These are phyloP conservation scores for Pavo muticus DNA, from an alignment of 2,113 vertebrate species.

Conservation along the genomic window DNA sequence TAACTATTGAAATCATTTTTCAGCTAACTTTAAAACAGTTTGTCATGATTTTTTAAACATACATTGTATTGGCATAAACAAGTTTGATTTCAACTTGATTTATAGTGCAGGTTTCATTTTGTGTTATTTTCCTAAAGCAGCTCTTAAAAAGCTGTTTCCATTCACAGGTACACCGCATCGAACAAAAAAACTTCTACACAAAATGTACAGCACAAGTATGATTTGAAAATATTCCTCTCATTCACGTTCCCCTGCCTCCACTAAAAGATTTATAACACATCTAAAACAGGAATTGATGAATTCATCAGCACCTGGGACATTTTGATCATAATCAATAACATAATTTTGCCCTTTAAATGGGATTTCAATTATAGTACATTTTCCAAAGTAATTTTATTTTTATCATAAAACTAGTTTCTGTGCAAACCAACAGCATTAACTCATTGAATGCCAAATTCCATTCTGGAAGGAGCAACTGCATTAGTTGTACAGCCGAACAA, in stretches of 20 bases:
- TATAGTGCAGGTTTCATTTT: slow-evolving; percentile 19
- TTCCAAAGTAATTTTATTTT: slow-evolving; percentile 74
- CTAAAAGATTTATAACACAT: slow-evolving; percentile 78
- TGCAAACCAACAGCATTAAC: slow-evolving; percentile 63
- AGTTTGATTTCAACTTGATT: slow-evolving; percentile 51
- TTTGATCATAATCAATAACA: slow-evolving; percentile 84
- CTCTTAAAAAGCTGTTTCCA: slow-evolving; percentile 52
- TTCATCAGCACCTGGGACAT: slow-evolving; percentile 74
- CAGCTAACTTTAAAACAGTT: slow-evolving; percentile 10
- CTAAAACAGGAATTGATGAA: slow-evolving; percentile 77
- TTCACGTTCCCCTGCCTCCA: slow-evolving; percentile 53
- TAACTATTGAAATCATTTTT: slow-evolving; percentile 36
- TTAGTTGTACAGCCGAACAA: neutral
- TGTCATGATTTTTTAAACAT: slow-evolving; percentile 45
- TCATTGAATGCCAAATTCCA: neutral
- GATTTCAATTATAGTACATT: slow-evolving; percentile 80
- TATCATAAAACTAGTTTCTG: slow-evolving; percentile 50
- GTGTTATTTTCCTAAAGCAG: slow-evolving; percentile 33
- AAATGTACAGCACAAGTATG: slow-evolving; percentile 56
- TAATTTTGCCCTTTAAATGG: slow-evolving; percentile 79
- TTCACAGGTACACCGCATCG: slow-evolving; percentile 1
- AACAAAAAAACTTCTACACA: slow-evolving; percentile 53
- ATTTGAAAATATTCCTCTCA: slow-evolving; percentile 77
- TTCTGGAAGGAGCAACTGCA: neutral
- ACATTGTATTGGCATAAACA: slow-evolving; percentile 25